Percentiles rank a stretch among this genome's conserved stretches.
phyloP scores from a whole-genome alignment of 2,888 invertebrate species.

The Catocala nupta region DNA sequence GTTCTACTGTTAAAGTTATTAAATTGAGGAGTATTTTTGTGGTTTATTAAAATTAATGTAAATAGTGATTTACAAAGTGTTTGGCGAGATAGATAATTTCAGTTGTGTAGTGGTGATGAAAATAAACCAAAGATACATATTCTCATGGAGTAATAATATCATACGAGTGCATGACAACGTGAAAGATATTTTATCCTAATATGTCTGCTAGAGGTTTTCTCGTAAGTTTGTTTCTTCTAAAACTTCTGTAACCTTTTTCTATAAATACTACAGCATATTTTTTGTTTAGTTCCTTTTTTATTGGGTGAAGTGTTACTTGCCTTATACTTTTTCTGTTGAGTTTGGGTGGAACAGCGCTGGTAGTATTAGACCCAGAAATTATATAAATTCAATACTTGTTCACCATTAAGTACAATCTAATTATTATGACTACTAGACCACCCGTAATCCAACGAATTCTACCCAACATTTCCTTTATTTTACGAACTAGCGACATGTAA shows the following conservation, averaged over 20 bases:
- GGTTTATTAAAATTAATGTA: neutral
- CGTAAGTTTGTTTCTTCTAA: conserved; percentile 20
- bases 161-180: conserved; percentile 40
- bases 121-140: conserved; percentile 1
- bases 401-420: neutral
- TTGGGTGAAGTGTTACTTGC: too few relatives aligned
- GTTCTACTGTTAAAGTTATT: too few relatives aligned
- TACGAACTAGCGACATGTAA: conserved; percentile 5
- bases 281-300: too few relatives aligned
- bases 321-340: too few relatives aligned
- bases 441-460: neutral
- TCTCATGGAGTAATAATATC: conserved; percentile 18
- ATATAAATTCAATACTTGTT: too few relatives aligned
- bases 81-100: conserved; percentile 1
- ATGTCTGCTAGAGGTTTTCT: conserved; percentile 60
- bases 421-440: too few relatives aligned
- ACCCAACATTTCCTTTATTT: neutral
- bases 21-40: too few relatives aligned
- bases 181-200: conserved; percentile 53
- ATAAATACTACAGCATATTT: too few relatives aligned
- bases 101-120: neutral
- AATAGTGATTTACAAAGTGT: neutral
- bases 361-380: too few relatives aligned
- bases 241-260: conserved; percentile 17
- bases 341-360: too few relatives aligned